These are phyloP conservation scores for Pararge aegeria DNA, from an alignment of 1,140 invertebrate genomes.

Conservation along the genomic window DNA sequence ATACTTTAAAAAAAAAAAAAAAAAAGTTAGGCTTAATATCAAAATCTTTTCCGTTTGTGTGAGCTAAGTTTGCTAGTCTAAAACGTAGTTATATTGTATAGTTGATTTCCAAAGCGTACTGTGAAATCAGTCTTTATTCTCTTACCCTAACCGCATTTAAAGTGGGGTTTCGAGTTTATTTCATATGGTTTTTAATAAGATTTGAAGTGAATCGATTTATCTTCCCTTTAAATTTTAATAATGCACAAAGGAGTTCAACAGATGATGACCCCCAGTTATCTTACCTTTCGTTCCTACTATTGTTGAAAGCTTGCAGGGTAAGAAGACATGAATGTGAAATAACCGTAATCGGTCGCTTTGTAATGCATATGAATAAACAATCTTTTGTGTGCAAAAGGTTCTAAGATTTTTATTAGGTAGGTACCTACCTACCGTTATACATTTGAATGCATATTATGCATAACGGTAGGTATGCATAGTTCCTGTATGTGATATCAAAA, in stretches of 20 bases:
- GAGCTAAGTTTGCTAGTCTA: too few relatives aligned
- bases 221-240: not conserved
- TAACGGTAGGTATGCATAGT: too few relatives aligned
- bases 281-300: slow-evolving; percentile 47
- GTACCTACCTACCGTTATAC: too few relatives aligned
- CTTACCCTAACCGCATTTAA: slow-evolving; percentile 1
- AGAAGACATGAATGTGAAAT: slow-evolving; percentile 23
- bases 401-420: too few relatives aligned
- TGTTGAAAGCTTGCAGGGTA: slow-evolving; percentile 42
- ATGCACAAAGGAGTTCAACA: slow-evolving; percentile 26
- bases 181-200: not conserved
- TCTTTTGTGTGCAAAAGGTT: not conserved
- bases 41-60: too few relatives aligned
- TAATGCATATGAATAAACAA: slow-evolving; percentile 7
- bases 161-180: not conserved
- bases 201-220: slow-evolving; percentile 3
- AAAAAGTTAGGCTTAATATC: too few relatives aligned
- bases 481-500: too few relatives aligned
- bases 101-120: too few relatives aligned
- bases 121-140: too few relatives aligned
- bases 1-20: too few relatives aligned
- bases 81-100: too few relatives aligned
- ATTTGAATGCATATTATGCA: too few relatives aligned
- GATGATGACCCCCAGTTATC: slow-evolving; percentile 55
- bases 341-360: slow-evolving; percentile 37